Evolutionary conservation across 2,888 invertebrate species (phyloP).

Genomic region (Eupithecia vulgata): DNA sequence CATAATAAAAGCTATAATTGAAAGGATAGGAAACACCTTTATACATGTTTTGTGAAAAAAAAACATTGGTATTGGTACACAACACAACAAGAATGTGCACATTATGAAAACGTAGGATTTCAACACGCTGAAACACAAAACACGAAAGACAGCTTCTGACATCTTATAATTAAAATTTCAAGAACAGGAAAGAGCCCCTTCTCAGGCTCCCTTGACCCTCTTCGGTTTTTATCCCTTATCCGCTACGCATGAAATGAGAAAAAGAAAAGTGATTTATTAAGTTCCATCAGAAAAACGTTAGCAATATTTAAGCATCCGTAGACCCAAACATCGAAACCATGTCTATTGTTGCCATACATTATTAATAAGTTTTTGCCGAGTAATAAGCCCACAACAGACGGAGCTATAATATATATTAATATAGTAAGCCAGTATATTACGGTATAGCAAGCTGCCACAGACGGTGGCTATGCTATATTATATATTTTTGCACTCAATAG

Average conservation of each 20-base stretch:
- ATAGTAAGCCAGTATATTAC: too few species aligned
- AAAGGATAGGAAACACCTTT: neutral
- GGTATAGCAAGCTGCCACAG: too few species aligned
- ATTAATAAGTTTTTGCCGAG: conserved; percentile 37
- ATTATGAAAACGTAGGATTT: neutral
- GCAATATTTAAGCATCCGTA: conserved; percentile 37
- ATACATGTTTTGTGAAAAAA: too few species aligned
- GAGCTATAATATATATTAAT: too few species aligned
- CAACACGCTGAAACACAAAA: neutral
- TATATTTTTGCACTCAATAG: too few species aligned
- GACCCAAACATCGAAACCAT: conserved; percentile 46
- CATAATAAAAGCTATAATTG: neutral
- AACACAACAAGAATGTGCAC: neutral
- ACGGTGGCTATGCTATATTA: too few species aligned
- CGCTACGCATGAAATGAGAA: conserved; percentile 13
- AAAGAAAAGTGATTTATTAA: conserved; percentile 37
- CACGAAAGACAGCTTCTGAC: neutral
- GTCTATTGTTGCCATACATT: conserved; percentile 52
- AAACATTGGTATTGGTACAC: neutral
- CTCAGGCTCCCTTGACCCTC: conserved; percentile 24
- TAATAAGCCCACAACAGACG: too few species aligned
- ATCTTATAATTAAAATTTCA: conserved; percentile 25
- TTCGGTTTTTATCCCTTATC: conserved; percentile 16
- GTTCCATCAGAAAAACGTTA: conserved; percentile 34
- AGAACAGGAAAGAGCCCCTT: conserved; percentile 14